Percentiles rank a stretch among this genome's conserved stretches.
These are phyloP conservation scores for Cladopsammia gracilis DNA, from an alignment of 64 coral and sea anemone species.

Conservation along the genomic window DNA sequence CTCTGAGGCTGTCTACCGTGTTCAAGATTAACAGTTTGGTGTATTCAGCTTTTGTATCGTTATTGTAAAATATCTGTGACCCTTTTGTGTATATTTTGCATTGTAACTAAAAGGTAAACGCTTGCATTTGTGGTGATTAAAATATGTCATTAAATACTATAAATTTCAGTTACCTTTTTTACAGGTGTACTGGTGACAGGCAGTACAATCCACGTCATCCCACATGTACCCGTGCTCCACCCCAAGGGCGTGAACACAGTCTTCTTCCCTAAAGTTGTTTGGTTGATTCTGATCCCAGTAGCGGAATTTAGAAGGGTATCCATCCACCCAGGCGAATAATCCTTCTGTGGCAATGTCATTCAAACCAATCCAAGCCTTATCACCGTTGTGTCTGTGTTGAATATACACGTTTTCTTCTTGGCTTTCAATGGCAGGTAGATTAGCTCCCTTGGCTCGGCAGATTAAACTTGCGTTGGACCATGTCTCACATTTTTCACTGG, in stretches of 20 bases:
- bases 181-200: conserved; percentile 78
- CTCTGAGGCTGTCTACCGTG: too few relatives aligned
- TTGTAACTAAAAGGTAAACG: too few relatives aligned
- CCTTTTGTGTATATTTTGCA: too few relatives aligned
- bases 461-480: conserved; percentile 48
- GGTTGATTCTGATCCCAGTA: conserved; percentile 79
- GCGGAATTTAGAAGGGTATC: conserved; percentile 49
- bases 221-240: conserved; percentile 26
- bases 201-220: conserved; percentile 68
- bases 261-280: conserved; percentile 65
- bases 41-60: too few relatives aligned
- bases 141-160: too few relatives aligned
- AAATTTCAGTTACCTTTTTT: conserved; percentile 47
- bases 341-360: conserved; percentile 83
- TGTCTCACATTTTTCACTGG: conserved; percentile 58
- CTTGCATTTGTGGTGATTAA: too few relatives aligned
- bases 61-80: too few relatives aligned
- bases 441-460: conserved; percentile 43
- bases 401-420: conserved; percentile 83
- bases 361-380: conserved; percentile 76
- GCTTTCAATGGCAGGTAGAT: conserved; percentile 60
- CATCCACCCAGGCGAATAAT: conserved; percentile 72
- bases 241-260: conserved; percentile 75
- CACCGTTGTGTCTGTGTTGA: conserved; percentile 76
- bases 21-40: too few relatives aligned